phyloP scores from a whole-genome alignment of 2,113 vertebrate species.

The Osmerus mordax region DNA sequence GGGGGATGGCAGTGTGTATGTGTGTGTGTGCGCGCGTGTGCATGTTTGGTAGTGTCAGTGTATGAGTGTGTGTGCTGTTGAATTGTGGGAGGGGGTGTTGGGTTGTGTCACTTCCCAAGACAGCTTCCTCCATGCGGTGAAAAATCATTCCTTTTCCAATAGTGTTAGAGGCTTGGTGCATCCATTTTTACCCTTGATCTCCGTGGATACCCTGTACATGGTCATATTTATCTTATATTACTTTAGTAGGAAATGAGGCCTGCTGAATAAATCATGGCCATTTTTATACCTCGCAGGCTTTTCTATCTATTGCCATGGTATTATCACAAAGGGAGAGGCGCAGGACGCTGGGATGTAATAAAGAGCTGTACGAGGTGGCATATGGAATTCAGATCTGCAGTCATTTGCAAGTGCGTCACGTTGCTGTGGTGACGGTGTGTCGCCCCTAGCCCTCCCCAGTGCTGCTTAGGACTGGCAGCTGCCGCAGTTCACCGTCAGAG shows the following conservation, averaged over 20 bases:
- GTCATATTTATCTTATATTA: conserved; percentile 74
- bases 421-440: conserved; percentile 52
- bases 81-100: no score
- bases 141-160: conserved; percentile 70
- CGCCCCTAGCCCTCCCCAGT: conserved; percentile 12
- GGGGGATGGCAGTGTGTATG: not conserved
- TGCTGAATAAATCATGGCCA: conserved; percentile 72
- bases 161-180: conserved; percentile 54
- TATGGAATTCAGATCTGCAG: conserved; percentile 65
- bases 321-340: conserved; percentile 67
- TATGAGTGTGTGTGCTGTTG: no score
- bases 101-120: conserved; percentile 22
- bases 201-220: conserved; percentile 60
- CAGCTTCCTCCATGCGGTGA: conserved; percentile 52
- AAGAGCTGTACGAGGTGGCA: conserved; percentile 61
- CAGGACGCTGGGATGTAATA: conserved; percentile 63
- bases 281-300: conserved; percentile 61
- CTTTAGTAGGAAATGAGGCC: conserved; percentile 71
- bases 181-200: conserved; percentile 71
- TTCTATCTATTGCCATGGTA: conserved; percentile 61
- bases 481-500: conserved; percentile 61
- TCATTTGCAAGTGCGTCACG: conserved; percentile 70
- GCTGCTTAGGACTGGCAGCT: conserved; percentile 66
- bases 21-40: not conserved
- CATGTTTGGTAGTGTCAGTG: no score